Evolutionary conservation across 2,113 vertebrate genomes (phyloP).

Genomic region (Lethenteron reissneri): DNA sequence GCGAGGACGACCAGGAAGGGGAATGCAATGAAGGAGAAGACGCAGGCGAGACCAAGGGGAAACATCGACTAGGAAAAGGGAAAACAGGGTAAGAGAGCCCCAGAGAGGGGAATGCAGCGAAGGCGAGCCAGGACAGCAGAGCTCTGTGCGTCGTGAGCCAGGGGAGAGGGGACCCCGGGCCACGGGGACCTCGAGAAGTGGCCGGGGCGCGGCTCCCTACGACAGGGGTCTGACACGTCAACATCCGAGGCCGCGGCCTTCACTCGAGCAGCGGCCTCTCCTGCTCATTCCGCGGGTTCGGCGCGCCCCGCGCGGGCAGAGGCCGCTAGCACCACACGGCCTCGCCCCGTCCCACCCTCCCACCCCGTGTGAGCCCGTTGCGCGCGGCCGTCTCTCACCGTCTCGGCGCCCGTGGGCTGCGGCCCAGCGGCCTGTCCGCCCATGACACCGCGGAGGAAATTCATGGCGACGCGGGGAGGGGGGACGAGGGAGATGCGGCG

Average conservation of each 20-base stretch:
- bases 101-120: too few relatives aligned
- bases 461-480: conserved; percentile 25
- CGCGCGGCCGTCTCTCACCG: conserved; percentile 30
- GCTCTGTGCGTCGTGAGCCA: too few relatives aligned
- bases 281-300: background rate
- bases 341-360: background rate
- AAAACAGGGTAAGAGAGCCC: too few relatives aligned
- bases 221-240: background rate
- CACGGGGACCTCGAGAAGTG: too few relatives aligned
- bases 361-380: background rate
- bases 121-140: too few relatives aligned
- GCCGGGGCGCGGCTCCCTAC: too few relatives aligned
- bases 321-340: background rate
- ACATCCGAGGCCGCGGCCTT: background rate
- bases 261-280: background rate
- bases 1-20: too few relatives aligned
- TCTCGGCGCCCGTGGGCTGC: conserved; percentile 67
- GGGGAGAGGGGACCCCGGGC: too few relatives aligned
- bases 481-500: too few relatives aligned
- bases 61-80: too few relatives aligned
- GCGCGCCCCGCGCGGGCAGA: background rate
- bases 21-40: too few relatives aligned
- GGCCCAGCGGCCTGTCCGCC: conserved; percentile 53
- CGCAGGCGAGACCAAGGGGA: too few relatives aligned
- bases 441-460: conserved; percentile 72